Evolutionary conservation across 2,888 invertebrate species (phyloP).

Genomic region (Escarpia spicata): DNA sequence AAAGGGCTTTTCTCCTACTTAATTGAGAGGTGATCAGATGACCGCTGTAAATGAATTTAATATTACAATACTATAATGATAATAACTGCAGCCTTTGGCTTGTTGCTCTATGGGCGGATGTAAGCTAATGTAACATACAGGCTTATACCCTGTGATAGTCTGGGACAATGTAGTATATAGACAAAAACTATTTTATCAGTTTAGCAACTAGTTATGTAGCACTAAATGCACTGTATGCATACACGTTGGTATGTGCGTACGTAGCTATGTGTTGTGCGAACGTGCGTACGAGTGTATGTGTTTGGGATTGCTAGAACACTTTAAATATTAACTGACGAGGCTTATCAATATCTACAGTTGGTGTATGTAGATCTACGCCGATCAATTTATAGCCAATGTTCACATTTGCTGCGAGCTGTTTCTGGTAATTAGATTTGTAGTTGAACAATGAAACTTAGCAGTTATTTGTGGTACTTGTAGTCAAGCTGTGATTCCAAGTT

Average conservation of each 20-base stretch:
- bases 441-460: neutral
- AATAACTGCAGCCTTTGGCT: too few species aligned
- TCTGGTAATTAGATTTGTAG: neutral
- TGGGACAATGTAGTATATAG: too few species aligned
- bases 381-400: neutral
- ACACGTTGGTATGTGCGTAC: neutral
- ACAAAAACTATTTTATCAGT: too few species aligned
- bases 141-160: too few species aligned
- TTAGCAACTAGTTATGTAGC: too few species aligned
- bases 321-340: neutral
- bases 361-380: neutral
- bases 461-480: neutral
- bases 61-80: too few species aligned
- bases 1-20: too few species aligned
- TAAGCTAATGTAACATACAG: too few species aligned
- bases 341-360: neutral
- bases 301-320: too few species aligned
- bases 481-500: neutral
- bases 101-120: too few species aligned
- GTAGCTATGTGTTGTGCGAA: neutral
- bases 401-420: neutral
- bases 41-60: too few species aligned
- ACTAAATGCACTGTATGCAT: neutral
- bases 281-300: neutral
- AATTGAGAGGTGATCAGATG: too few species aligned